Percentiles rank a stretch among this genome's conserved stretches.
These are phyloP conservation scores for Onychomys torridus DNA, from an alignment of 2,797 vertebrate genomes.

Conservation along the genomic window DNA sequence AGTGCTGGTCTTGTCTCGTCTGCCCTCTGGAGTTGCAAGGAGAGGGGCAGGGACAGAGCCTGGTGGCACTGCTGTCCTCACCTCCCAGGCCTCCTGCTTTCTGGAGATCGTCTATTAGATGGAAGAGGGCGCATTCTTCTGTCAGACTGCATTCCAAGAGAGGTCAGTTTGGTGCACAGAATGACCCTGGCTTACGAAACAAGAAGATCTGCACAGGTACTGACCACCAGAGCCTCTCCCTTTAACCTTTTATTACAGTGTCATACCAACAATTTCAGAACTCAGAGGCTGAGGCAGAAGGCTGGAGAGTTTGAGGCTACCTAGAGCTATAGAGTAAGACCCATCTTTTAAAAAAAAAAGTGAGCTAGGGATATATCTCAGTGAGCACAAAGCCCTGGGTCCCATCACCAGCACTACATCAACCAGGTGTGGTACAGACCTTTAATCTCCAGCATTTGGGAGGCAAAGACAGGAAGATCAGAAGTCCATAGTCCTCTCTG, in stretches of 20 bases:
- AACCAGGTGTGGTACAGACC: background rate
- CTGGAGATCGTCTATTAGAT: background rate
- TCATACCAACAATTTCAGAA: background rate
- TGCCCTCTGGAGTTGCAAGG: background rate
- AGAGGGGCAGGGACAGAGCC: rapidly evolving
- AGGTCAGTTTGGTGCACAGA: background rate
- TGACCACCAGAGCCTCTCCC: background rate
- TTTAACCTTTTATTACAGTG: background rate
- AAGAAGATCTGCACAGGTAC: background rate
- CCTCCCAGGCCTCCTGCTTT: background rate
- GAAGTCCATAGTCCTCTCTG: background rate
- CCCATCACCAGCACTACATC: background rate
- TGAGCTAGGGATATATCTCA: background rate
- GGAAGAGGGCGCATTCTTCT: background rate
- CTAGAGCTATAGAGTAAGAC: background rate
- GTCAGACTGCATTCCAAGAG: background rate
- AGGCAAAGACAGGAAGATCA: background rate
- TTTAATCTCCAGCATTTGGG: background rate
- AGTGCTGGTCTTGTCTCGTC: background rate
- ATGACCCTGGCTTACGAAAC: background rate
- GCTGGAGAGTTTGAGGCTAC: background rate
- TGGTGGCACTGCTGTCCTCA: background rate
- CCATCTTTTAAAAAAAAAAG: too few species aligned
- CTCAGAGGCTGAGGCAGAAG: background rate
- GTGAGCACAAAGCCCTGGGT: background rate